Percentiles rank a stretch among this genome's conserved stretches.
Evolutionary conservation across 37 sponge, comb jelly and placozoan genomes (phyloP).

Genomic region (Ephydatia muelleri): DNA sequence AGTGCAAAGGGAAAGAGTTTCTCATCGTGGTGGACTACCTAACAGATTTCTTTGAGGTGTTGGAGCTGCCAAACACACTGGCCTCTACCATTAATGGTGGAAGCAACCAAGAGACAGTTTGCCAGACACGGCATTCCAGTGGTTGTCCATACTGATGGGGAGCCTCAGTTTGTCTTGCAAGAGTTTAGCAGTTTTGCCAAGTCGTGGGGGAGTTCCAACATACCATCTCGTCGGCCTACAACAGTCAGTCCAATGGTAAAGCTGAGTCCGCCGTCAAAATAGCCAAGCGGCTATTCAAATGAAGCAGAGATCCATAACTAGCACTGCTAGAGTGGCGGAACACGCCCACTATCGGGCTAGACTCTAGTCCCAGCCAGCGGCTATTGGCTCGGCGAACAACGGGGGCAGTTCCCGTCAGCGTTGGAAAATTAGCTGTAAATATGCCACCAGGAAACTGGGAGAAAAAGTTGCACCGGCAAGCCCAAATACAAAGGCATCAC

Average conservation of each 20-base stretch:
- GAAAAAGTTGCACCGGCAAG: too few species aligned
- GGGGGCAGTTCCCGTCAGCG: neutral
- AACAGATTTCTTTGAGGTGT: conserved; percentile 8
- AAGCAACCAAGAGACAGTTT: conserved; percentile 33
- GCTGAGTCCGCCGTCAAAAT: conserved; percentile 44
- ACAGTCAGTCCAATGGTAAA: conserved; percentile 40
- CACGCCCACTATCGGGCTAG: too few species aligned
- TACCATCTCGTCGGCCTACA: conserved; percentile 20
- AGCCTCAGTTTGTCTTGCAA: conserved; percentile 12
- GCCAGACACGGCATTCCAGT: conserved; percentile 27
- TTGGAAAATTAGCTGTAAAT: too few species aligned
- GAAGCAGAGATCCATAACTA: conserved; percentile 4
- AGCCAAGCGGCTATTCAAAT: conserved; percentile 9
- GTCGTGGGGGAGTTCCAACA: conserved; percentile 36
- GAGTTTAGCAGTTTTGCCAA: conserved; percentile 25
- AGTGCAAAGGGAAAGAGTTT: conserved; percentile 23
- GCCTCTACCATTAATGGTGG: conserved; percentile 4
- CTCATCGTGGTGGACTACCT: conserved; percentile 38
- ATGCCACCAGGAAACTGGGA: too few species aligned
- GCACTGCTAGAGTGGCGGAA: too few species aligned
- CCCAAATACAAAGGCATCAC: too few species aligned
- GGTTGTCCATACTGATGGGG: too few species aligned
- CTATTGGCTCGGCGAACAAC: neutral
- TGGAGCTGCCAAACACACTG: conserved; percentile 16
- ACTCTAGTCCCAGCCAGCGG: too few species aligned